phyloP scores from a whole-genome alignment of 2,797 vertebrate genomes.

The Coranthus polyacanthus region DNA sequence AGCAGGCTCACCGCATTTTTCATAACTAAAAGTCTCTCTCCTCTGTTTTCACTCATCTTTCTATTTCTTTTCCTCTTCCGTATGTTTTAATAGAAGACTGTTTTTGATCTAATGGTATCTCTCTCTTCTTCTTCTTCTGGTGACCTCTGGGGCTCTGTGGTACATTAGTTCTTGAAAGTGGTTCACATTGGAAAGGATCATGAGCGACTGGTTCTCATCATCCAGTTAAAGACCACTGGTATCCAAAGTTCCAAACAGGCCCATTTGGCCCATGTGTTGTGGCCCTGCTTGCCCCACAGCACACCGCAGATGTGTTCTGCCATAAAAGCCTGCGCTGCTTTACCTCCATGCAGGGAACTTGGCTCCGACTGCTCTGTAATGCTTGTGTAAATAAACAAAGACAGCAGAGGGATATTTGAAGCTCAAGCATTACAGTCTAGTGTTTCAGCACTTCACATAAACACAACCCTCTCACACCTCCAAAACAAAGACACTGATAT shows the following conservation, averaged over 20 bases:
- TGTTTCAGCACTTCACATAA: conserved; percentile 75
- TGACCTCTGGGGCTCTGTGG: conserved; percentile 66
- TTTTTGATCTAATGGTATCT: conserved; percentile 57
- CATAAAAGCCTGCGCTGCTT: conserved; percentile 75
- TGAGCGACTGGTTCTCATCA: conserved; percentile 82
- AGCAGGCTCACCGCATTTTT: conserved; percentile 42
- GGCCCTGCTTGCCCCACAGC: conserved; percentile 76
- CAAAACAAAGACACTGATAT: conserved; percentile 53
- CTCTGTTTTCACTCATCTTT: conserved; percentile 38
- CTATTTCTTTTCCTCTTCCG: conserved; percentile 30
- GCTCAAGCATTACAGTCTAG: conserved; percentile 72
- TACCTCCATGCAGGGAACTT: conserved; percentile 77
- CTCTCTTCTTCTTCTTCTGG: conserved; percentile 43
- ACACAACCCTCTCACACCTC: conserved; percentile 72
- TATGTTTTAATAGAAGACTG: conserved; percentile 46
- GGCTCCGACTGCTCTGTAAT: conserved; percentile 70
- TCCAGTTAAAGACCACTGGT: conserved; percentile 69
- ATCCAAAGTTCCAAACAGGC: conserved; percentile 74
- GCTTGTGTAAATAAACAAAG: conserved; percentile 82
- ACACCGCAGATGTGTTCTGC: conserved; percentile 77
- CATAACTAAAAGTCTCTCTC: conserved; percentile 39
- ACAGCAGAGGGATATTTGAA: conserved; percentile 76
- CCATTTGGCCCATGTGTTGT: conserved; percentile 76
- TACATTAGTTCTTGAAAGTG: conserved; percentile 67
- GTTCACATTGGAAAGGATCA: conserved; percentile 71